Conservation (phyloP, 2,888 invertebrate genomes). For the Lasioglossum figueresi region DNA sequence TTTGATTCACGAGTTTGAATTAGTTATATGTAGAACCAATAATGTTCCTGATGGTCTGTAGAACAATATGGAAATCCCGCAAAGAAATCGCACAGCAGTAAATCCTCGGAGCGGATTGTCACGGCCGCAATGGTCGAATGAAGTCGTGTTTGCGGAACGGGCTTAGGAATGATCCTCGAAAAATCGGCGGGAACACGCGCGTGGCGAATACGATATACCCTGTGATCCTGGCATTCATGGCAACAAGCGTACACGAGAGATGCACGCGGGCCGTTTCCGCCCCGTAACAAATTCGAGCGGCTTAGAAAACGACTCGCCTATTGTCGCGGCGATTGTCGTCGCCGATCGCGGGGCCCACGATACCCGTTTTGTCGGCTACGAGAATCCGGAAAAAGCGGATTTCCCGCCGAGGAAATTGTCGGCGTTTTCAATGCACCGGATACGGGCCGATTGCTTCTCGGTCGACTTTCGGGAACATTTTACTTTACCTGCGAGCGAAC, state of each 20-base stretch:
- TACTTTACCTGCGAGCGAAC: constrained; percentile 38
- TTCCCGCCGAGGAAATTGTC: constrained; percentile 59
- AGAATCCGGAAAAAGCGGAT: constrained; percentile 69
- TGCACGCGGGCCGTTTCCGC: not conserved
- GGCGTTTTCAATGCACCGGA: constrained; percentile 71
- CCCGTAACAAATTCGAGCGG: constrained; percentile 17
- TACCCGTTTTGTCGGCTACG: constrained; percentile 34
- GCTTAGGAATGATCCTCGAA: constrained; percentile 20
- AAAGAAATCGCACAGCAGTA: not conserved
- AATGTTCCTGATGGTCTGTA: too few species aligned
- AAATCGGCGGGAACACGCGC: constrained; percentile 44
- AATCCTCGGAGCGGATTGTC: not conserved
- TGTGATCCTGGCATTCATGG: constrained; percentile 22
- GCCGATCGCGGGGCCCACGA: constrained; percentile 18
- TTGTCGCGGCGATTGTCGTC: constrained; percentile 44
- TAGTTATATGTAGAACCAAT: too few species aligned
- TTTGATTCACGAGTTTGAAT: too few species aligned
- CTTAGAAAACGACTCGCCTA: constrained; percentile 28
- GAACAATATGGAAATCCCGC: not conserved
- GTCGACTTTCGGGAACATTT: constrained; percentile 70
- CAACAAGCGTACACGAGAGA: constrained; percentile 27
- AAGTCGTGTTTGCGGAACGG: constrained; percentile 46
- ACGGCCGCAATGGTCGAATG: not conserved
- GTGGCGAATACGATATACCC: not conserved
- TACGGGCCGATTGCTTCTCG: constrained; percentile 70